Evolutionary conservation across 1,140 invertebrate species (phyloP).

Genomic region (Bombus breviceps): DNA sequence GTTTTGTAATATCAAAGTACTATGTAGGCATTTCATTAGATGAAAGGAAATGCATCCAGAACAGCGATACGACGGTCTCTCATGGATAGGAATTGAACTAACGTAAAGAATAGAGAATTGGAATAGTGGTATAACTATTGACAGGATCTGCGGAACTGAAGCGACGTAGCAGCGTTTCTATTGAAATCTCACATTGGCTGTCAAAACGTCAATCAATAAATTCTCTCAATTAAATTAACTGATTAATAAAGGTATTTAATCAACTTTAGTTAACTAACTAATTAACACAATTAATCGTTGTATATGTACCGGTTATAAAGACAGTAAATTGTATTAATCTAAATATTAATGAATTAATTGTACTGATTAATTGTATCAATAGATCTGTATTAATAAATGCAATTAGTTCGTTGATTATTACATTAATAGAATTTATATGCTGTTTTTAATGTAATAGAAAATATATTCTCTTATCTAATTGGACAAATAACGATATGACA

Average conservation of each 20-base stretch:
- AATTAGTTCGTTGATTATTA: no score
- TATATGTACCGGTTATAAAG: no score
- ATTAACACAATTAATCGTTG: no score
- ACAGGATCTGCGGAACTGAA: conserved; percentile 51
- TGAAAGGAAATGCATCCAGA: not conserved
- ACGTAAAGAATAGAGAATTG: conserved; percentile 13
- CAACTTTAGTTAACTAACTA: no score
- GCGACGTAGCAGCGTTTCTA: conserved; percentile 34
- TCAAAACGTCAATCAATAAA: conserved; percentile 42
- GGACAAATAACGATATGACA: conserved; percentile 26
- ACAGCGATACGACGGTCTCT: not conserved
- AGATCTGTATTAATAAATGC: no score
- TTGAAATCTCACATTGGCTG: conserved; percentile 59
- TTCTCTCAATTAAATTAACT: not conserved
- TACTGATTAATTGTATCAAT: no score
- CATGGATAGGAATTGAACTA: not conserved
- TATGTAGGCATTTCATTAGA: conserved; percentile 28
- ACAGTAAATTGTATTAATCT: no score
- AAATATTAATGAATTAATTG: no score
- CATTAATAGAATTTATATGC: no score
- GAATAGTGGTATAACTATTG: not conserved
- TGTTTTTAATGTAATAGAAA: no score
- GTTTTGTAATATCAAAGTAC: not conserved
- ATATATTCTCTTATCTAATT: no score
- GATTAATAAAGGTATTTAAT: no score